Conservation (phyloP, 2,797 vertebrate species). For the Thamnophis elegans region DNA sequence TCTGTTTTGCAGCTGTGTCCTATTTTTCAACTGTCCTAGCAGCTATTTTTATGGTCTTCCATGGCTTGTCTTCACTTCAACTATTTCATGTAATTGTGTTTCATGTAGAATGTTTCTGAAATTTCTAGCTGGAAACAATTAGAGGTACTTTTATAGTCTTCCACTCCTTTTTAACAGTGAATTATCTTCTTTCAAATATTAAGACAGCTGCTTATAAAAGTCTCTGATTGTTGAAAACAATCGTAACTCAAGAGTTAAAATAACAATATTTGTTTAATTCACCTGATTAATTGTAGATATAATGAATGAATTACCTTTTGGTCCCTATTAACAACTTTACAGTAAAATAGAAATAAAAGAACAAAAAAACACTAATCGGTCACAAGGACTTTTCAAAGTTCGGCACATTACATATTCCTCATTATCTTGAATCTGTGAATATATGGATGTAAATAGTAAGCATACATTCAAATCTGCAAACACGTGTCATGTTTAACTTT, state of each 20-base stretch:
- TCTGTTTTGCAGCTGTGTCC: not conserved
- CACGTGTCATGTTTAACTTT: not conserved
- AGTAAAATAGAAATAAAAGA: not conserved
- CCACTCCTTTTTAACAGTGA: not conserved
- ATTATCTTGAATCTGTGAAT: not conserved
- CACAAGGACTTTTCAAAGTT: not conserved
- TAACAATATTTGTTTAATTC: not conserved
- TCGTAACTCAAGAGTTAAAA: not conserved
- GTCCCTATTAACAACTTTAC: not conserved
- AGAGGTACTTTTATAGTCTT: not conserved
- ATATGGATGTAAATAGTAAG: not conserved
- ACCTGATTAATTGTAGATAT: not conserved
- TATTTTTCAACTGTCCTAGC: not conserved
- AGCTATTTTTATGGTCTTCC: not conserved
- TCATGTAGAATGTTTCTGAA: not conserved
- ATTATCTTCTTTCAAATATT: not conserved
- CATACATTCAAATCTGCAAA: not conserved
- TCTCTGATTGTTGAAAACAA: not conserved
- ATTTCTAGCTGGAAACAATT: not conserved
- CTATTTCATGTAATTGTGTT: not conserved
- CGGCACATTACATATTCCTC: not conserved
- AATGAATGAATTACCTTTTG: not conserved
- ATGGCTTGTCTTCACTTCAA: not conserved
- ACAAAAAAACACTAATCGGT: not conserved
- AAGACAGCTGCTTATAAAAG: not conserved